A percentile compares a stretch with the other conserved stretches of the same genome.
Evolutionary conservation across 2,888 invertebrate species (phyloP).

Genomic region (Nysson spinosus): DNA sequence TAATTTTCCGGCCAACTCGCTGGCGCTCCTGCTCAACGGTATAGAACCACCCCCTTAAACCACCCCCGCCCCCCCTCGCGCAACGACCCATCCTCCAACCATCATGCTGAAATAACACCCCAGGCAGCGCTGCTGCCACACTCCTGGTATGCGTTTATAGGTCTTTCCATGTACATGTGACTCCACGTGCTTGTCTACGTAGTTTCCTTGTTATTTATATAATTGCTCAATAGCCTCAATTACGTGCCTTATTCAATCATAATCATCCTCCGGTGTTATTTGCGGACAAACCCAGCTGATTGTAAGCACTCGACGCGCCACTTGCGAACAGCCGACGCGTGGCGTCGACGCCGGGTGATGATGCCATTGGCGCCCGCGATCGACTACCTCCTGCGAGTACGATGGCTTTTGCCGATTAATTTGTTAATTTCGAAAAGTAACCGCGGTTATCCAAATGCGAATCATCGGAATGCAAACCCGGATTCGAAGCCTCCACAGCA

Average conservation of each 20-base stretch:
- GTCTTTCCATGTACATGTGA: neutral
- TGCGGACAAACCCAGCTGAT: conserved; percentile 77
- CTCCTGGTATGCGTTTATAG: conserved; percentile 53
- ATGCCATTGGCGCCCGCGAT: conserved; percentile 16
- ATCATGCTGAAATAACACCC: conserved; percentile 73
- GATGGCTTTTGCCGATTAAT: conserved; percentile 36
- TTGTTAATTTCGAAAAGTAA: conserved; percentile 29
- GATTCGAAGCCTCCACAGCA: no score
- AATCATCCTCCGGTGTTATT: conserved; percentile 75
- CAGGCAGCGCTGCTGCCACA: conserved; percentile 47
- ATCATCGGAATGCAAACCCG: no score
- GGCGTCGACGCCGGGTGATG: conserved; percentile 39
- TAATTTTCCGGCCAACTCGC: conserved; percentile 69
- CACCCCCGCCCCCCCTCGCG: conserved; percentile 35
- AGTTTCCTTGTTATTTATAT: conserved; percentile 71
- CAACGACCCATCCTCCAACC: conserved; percentile 44
- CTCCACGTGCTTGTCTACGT: conserved; percentile 16
- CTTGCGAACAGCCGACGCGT: conserved; percentile 46
- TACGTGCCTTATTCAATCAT: conserved; percentile 76
- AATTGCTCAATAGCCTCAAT: conserved; percentile 77
- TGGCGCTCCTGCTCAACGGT: conserved; percentile 37
- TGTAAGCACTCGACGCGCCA: conserved; percentile 69
- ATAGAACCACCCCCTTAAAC: conserved; percentile 2
- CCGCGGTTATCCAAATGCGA: no score
- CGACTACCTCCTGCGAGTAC: conserved; percentile 28